phyloP scores from a whole-genome alignment of 1,140 invertebrate genomes.

The Leucophenga varia region DNA sequence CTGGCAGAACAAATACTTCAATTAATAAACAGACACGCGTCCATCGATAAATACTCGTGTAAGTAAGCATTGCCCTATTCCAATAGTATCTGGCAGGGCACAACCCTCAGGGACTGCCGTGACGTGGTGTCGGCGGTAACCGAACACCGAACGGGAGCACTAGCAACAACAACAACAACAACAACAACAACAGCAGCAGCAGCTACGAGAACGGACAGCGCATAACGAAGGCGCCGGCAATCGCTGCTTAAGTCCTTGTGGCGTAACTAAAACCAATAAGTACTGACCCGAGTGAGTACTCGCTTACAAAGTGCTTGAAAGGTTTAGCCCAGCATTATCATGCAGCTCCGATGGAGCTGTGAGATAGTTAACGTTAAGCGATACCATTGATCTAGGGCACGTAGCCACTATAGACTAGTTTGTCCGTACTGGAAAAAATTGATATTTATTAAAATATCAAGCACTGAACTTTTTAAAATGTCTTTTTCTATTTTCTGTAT shows the following conservation, averaged over 20 bases:
- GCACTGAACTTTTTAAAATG: too few species aligned
- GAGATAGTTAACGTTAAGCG: too few species aligned
- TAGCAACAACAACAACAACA: slow-evolving; percentile 1
- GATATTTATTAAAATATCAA: too few species aligned
- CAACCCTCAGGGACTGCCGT: slow-evolving; percentile 12
- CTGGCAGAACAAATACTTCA: slow-evolving; percentile 53
- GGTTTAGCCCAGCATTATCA: too few species aligned
- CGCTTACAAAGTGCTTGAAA: slow-evolving; percentile 16
- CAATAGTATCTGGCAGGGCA: slow-evolving; percentile 14
- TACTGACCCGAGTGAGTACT: slow-evolving; percentile 3
- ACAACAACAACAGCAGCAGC: slow-evolving; percentile 1
- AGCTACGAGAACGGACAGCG: neutral
- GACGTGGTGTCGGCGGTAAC: slow-evolving; percentile 7
- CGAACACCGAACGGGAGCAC: slow-evolving; percentile 16
- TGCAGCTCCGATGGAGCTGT: too few species aligned
- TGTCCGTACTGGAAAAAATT: too few species aligned
- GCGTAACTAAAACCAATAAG: slow-evolving; percentile 20
- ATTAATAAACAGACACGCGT: slow-evolving; percentile 52
- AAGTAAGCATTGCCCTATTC: slow-evolving; percentile 12
- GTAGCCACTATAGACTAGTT: too few species aligned
- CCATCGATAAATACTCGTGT: slow-evolving; percentile 43
- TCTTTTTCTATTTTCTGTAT: neutral
- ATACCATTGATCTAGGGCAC: too few species aligned
- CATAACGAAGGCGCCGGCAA: neutral
- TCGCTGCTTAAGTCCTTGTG: slow-evolving; percentile 12